Conservation (phyloP, 2,797 vertebrate species). For the Gymnoscopelus braueri region DNA sequence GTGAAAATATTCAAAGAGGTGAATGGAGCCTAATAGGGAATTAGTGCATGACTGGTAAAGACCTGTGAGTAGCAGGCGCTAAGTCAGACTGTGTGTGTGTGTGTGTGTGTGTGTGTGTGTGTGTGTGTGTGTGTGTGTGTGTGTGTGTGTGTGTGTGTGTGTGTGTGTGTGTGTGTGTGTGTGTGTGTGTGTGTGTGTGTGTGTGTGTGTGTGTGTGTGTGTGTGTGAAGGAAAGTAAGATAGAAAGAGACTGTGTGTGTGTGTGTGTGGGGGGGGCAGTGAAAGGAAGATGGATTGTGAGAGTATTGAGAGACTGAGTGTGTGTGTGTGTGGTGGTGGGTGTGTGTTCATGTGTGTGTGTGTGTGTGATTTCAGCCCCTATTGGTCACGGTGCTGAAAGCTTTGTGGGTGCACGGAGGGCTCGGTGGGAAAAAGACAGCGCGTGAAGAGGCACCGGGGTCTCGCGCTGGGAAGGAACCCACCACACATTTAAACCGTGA, state of each 20-base stretch:
- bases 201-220: conserved; percentile 5
- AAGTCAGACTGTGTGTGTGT: conserved; percentile 67
- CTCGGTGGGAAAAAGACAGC: conserved; percentile 89
- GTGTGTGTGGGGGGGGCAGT: conserved; percentile 76
- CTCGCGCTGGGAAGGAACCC: conserved; percentile 82
- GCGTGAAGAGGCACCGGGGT: conserved; percentile 80
- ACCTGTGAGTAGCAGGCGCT: conserved; percentile 74
- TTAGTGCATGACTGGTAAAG: conserved; percentile 87
- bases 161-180: background rate
- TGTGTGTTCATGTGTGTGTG: background rate
- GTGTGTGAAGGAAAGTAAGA: background rate
- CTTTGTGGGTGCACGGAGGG: conserved; percentile 84
- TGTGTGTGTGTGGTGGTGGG: background rate
- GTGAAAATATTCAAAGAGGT: conserved; percentile 78
- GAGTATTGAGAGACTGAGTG: conserved; percentile 42
- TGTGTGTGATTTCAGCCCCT: conserved; percentile 81
- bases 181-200: conserved; percentile 11
- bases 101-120: conserved; percentile 79
- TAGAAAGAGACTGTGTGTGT: no score
- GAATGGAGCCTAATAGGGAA: conserved; percentile 83
- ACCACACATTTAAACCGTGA: conserved; percentile 90
- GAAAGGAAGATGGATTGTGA: no score
- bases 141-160: conserved; percentile 1
- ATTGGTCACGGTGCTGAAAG: conserved; percentile 89
- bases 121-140: background rate